A percentile compares a stretch with the other conserved stretches of the same genome.
Conservation (phyloP, 1,140 invertebrate species). For the Scaptomyza montana region DNA sequence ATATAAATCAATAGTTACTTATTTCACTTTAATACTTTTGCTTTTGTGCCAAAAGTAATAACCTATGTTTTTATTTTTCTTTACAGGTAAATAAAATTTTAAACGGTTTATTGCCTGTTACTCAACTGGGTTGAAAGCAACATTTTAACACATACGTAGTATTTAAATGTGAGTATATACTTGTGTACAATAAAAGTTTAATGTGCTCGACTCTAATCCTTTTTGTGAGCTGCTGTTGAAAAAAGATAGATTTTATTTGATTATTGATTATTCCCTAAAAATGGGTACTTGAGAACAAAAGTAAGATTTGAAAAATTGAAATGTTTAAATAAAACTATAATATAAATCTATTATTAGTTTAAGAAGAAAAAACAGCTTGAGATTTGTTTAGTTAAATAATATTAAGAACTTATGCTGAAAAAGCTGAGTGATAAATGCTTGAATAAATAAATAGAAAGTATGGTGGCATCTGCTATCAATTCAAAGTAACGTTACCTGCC, state of each 20-base stretch:
- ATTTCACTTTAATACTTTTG: slow-evolving; percentile 18
- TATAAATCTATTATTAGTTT: too few relatives aligned
- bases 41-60: slow-evolving; percentile 28
- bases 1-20: slow-evolving; percentile 25
- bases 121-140: slow-evolving; percentile 53
- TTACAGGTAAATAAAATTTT: slow-evolving; percentile 71
- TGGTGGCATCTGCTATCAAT: neutral
- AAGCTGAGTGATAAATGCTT: neutral
- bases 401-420: neutral
- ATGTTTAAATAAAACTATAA: too few relatives aligned
- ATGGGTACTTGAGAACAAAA: too few relatives aligned
- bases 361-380: too few relatives aligned
- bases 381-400: too few relatives aligned
- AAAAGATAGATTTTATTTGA: neutral
- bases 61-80: slow-evolving; percentile 62
- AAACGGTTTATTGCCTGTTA: slow-evolving; percentile 28
- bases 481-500: neutral
- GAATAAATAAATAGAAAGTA: neutral
- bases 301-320: too few relatives aligned
- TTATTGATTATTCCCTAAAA: too few relatives aligned
- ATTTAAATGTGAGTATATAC: slow-evolving; percentile 7
- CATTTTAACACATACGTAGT: neutral
- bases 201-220: slow-evolving; percentile 14
- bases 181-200: slow-evolving; percentile 25
- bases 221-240: too few relatives aligned